phyloP scores from a whole-genome alignment of 2,113 vertebrate species.

The Poecilia latipinna region DNA sequence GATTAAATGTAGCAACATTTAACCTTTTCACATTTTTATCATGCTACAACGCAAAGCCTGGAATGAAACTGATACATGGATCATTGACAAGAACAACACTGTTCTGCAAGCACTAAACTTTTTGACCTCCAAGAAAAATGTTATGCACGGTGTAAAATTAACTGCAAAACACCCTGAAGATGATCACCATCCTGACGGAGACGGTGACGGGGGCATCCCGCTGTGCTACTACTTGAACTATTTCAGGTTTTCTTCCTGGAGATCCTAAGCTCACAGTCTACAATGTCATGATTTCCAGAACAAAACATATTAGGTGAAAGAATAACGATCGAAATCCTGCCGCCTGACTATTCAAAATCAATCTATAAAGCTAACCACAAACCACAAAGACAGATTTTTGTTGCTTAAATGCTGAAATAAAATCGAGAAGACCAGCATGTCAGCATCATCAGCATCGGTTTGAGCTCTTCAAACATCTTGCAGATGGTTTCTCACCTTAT shows the following conservation, averaged over 20 bases:
- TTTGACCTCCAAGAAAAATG: neutral
- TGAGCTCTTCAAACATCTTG: neutral
- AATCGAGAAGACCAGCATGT: neutral
- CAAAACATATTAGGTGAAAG: no score
- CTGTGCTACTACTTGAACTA: no score
- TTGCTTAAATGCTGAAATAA: neutral
- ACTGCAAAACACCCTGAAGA: no score
- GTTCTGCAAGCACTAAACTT: no score
- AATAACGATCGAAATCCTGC: no score
- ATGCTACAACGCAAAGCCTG: neutral
- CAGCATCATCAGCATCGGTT: neutral
- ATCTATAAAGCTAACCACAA: neutral
- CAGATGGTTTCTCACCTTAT: neutral
- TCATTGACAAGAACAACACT: neutral
- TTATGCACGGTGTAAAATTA: neutral
- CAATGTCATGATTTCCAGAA: no score
- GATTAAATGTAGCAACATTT: neutral
- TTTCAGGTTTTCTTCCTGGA: no score
- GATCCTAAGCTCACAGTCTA: no score
- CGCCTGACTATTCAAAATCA: neutral
- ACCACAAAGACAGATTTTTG: neutral
- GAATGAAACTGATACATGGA: neutral
- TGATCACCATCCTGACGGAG: no score
- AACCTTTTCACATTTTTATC: no score
- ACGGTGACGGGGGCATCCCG: no score